These are phyloP conservation scores for Antennarius maculatus DNA, from an alignment of 2,797 vertebrate genomes.

Conservation along the genomic window DNA sequence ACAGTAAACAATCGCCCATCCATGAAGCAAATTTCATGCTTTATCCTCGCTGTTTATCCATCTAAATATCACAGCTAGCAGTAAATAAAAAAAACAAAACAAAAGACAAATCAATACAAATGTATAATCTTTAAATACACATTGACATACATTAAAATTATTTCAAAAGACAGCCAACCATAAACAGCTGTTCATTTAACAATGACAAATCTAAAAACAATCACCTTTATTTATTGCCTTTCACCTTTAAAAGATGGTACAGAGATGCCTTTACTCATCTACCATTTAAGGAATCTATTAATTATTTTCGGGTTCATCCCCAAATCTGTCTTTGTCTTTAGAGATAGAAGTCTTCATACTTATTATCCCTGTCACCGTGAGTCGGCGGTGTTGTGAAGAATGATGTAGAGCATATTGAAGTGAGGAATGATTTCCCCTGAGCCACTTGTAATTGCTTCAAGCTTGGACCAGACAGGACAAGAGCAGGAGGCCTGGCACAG, in stretches of 20 bases:
- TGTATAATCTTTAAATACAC: background rate
- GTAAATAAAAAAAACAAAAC: conserved; percentile 6
- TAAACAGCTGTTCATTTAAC: conserved; percentile 10
- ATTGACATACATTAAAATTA: background rate
- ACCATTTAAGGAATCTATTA: too few relatives aligned
- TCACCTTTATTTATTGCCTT: too few relatives aligned
- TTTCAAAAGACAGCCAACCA: conserved; percentile 11
- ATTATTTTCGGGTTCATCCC: too few relatives aligned
- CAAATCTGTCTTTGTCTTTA: background rate
- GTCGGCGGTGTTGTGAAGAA: conserved; percentile 73
- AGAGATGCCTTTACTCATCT: too few relatives aligned
- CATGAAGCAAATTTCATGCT: conserved; percentile 53
- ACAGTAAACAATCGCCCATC: conserved; percentile 55
- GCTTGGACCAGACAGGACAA: conserved; percentile 70
- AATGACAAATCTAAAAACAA: background rate
- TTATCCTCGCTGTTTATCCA: conserved; percentile 33
- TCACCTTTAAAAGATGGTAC: too few relatives aligned
- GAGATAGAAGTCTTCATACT: conserved; percentile 61
- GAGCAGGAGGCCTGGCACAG: conserved; percentile 75
- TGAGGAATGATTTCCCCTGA: conserved; percentile 76
- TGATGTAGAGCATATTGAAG: conserved; percentile 58
- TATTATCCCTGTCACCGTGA: conserved; percentile 76
- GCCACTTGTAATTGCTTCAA: conserved; percentile 80
- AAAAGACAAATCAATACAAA: conserved; percentile 20
- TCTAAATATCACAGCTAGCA: conserved; percentile 35